Evolutionary conservation across 2,888 invertebrate species (phyloP), one percentile per base, ranked within the genome.

Genomic region (Caenorhabditis panamensis): DNA sequence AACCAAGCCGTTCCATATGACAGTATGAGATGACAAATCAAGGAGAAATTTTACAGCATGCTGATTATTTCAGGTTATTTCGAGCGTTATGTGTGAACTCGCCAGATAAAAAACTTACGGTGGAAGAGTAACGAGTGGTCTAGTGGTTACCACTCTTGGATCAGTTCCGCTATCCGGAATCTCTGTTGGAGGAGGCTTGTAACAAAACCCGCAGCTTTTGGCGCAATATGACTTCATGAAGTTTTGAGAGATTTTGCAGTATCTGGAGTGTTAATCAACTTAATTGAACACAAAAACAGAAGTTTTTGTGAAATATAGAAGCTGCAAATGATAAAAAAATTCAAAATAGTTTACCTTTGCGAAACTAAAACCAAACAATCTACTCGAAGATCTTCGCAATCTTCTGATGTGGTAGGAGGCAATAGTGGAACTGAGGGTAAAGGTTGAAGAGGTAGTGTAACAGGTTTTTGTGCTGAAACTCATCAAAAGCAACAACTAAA

Each of bases 361-460:
- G 81, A 79, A 8, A 85, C 84, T 56, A 85, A 69, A 53, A 77
- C 64, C 47, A 78, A 69, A 84, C 88, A 90, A 62, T 90, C 90
- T 2, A 90, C 90, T 3, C 90, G 86, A 51, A 90, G 84, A 78
- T 90, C 90, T 69, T 88, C 89, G 59, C 90, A 90, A 18, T 87
- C 84, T 18, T 68, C 75, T 24, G 78, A 54, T 9, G 72, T 64
- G 28, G 80, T 76, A 64, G 82, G 78, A 59, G 80, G 84, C 16
- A 72, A 68, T 28, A 82, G 72, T 24, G 79, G 79, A 41, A 66
- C 62, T 53, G 82, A 77, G 69, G 82, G 76, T 20, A 69, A 62
- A 13, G 71, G 78, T 62, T 67, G 53, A 53, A 51, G 31, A 28
- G 76, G 66, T 18, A 28, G 59, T 28, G 81, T 64, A 44, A 64